Percentiles rank a stretch among this genome's conserved stretches.
phyloP scores from a whole-genome alignment of 2,113 vertebrate species.

The Lycaon pictus region DNA sequence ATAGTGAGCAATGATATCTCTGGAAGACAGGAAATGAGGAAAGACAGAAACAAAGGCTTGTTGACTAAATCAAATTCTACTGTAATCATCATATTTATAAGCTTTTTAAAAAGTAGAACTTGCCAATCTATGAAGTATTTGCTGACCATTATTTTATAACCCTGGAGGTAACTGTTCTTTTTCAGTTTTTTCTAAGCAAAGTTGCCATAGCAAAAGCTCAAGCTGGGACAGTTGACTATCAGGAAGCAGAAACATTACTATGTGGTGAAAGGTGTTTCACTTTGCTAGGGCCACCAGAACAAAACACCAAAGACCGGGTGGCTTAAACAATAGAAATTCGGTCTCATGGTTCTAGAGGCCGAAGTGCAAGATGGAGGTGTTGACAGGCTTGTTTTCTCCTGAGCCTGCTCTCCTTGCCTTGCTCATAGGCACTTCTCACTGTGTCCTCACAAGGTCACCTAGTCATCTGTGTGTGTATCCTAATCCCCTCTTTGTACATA shows the following conservation, averaged over 20 bases:
- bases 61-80: neutral
- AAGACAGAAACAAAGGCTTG: neutral
- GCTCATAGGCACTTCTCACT: neutral
- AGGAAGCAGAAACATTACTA: neutral
- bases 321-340: neutral
- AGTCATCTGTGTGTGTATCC: neutral
- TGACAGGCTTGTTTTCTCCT: neutral
- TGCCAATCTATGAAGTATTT: neutral
- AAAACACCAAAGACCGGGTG: neutral
- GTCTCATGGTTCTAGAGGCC: neutral
- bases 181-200: slow-evolving; percentile 6
- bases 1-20: neutral
- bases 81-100: neutral
- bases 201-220: neutral
- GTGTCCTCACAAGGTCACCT: neutral
- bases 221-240: neutral
- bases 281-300: neutral
- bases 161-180: neutral
- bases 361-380: neutral
- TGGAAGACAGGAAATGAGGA: neutral
- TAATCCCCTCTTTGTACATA: neutral
- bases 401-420: neutral
- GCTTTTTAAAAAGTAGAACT: neutral
- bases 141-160: neutral
- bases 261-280: neutral